These are phyloP conservation scores for Oreochromis mossambicus DNA, from an alignment of 2,797 vertebrate species.

Conservation along the genomic window DNA sequence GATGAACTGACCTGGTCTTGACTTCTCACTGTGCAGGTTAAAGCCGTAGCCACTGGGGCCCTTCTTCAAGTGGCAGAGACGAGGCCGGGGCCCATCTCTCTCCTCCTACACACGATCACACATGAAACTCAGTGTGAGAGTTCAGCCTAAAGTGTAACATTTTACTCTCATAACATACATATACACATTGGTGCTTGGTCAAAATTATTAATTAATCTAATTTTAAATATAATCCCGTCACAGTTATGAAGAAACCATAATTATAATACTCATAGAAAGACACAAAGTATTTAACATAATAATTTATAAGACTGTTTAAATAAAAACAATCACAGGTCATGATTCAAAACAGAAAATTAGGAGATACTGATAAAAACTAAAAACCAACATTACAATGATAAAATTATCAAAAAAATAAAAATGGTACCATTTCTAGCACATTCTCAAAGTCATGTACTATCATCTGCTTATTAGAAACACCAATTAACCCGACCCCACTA, in stretches of 20 bases:
- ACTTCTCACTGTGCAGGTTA: slow-evolving; percentile 93
- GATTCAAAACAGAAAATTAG: background rate
- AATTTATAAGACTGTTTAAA: background rate
- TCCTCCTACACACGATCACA: slow-evolving; percentile 47
- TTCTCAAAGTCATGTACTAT: background rate
- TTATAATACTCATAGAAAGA: background rate
- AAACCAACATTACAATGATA: background rate
- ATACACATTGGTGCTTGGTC: background rate
- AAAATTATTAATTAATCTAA: background rate
- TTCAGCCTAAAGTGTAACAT: background rate
- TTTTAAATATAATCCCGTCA: background rate
- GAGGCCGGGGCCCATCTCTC: slow-evolving; percentile 74
- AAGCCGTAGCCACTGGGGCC: slow-evolving; percentile 85
- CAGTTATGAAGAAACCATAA: background rate
- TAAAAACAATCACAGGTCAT: background rate
- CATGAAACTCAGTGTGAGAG: background rate
- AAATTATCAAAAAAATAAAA: background rate
- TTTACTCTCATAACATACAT: background rate
- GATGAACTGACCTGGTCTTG: slow-evolving; percentile 87
- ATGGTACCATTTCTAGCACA: background rate
- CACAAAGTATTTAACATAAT: background rate
- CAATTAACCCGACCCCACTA: background rate
- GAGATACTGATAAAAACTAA: background rate
- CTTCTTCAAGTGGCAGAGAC: slow-evolving; percentile 85
- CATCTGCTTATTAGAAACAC: background rate